These are phyloP conservation scores for Chlorops oryzae DNA, from an alignment of 1,140 invertebrate species.

Conservation along the genomic window DNA sequence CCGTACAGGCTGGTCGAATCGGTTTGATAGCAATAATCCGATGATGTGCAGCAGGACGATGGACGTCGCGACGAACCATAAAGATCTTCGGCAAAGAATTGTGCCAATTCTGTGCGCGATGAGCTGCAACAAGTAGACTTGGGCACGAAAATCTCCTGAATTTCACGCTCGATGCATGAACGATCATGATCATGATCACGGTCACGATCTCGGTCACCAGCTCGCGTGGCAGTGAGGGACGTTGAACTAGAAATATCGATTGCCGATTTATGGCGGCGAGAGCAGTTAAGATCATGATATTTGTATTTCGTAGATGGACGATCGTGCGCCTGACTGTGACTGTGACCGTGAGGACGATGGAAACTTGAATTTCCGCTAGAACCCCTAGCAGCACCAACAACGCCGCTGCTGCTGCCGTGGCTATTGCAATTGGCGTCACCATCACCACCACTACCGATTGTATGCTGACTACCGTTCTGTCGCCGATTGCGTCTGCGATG, in stretches of 20 bases:
- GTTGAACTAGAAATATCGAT: conserved; percentile 38
- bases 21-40: conserved; percentile 45
- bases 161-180: conserved; percentile 32
- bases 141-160: conserved; percentile 38
- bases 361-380: conserved; percentile 8
- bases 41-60: conserved; percentile 43
- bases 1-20: conserved; percentile 45
- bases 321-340: conserved; percentile 15
- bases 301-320: conserved; percentile 18
- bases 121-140: conserved; percentile 33
- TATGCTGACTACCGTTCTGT: conserved; percentile 27
- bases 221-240: conserved; percentile 33
- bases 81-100: conserved; percentile 41
- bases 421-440: not conserved
- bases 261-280: conserved; percentile 37
- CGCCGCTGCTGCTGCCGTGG: conserved; percentile 20
- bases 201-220: too few species aligned
- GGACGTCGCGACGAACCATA: conserved; percentile 36
- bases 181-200: too few species aligned
- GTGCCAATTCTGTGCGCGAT: conserved; percentile 36
- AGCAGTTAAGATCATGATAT: too few species aligned
- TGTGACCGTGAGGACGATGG: conserved; percentile 3
- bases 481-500: conserved; percentile 30
- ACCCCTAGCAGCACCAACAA: not conserved
- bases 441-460: conserved; percentile 14